Conservation (phyloP, 2,797 vertebrate genomes). For the Forpus xanthops region DNA sequence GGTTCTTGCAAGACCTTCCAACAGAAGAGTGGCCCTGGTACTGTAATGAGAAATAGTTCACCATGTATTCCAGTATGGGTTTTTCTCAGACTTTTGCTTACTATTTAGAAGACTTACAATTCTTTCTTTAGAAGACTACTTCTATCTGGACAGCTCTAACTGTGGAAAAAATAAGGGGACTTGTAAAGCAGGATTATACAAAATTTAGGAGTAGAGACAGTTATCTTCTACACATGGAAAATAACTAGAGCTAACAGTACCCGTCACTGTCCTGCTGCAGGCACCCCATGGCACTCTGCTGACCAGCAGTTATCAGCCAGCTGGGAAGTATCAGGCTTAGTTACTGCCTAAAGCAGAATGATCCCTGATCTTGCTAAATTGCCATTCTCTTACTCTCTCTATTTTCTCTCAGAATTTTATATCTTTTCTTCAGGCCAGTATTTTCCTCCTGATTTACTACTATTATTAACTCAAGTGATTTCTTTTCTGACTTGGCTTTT, state of each 20-base stretch:
- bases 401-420: constrained; percentile 14
- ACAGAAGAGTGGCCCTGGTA: neutral
- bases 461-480: constrained; percentile 16
- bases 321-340: neutral
- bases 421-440: neutral
- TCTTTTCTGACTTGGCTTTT: neutral
- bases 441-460: neutral
- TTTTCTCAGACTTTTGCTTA: neutral
- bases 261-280: neutral
- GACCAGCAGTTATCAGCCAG: neutral
- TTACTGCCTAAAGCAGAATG: neutral
- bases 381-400: neutral
- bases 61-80: neutral
- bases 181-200: neutral
- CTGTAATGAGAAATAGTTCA: neutral
- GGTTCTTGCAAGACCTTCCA: neutral
- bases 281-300: neutral
- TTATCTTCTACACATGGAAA: neutral
- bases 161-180: neutral
- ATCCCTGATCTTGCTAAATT: constrained; percentile 19
- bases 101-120: neutral
- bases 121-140: neutral
- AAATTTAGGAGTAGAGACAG: neutral
- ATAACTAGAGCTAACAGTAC: neutral
- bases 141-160: neutral